Conservation (phyloP, 2,888 invertebrate species). For the Chalcis sispes region DNA sequence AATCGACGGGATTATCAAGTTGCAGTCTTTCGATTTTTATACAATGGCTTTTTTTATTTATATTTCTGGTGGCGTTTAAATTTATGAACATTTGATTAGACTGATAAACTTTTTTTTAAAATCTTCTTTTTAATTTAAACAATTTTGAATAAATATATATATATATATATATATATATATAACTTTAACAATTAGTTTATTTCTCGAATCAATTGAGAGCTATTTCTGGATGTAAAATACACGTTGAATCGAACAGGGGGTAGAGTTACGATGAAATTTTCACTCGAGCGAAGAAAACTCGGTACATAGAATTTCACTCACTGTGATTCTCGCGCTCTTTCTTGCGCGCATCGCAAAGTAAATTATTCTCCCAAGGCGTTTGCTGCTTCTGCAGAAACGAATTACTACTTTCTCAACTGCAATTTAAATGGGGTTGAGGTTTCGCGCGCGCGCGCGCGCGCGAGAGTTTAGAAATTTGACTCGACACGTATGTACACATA, state of each 20-base stretch:
- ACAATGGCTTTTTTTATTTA: neutral
- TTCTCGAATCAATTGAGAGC: too few relatives aligned
- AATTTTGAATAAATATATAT: too few relatives aligned
- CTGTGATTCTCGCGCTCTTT: neutral
- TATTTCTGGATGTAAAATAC: too few relatives aligned
- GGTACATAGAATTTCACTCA: slow-evolving; percentile 24
- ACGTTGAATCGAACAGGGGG: too few relatives aligned
- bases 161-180: too few relatives aligned
- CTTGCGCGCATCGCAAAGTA: slow-evolving; percentile 11
- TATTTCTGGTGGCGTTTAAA: neutral
- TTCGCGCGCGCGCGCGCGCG: neutral
- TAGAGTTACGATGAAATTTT: neutral
- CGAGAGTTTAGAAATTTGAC: slow-evolving; percentile 17
- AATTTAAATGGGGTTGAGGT: slow-evolving; percentile 46
- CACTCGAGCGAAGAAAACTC: slow-evolving; percentile 5
- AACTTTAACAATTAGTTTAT: too few relatives aligned
- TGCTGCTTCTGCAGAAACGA: slow-evolving; percentile 21
- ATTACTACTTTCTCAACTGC: slow-evolving; percentile 41
- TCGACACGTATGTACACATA: neutral
- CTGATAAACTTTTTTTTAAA: neutral
- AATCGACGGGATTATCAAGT: neutral
- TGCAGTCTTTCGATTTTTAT: too few relatives aligned
- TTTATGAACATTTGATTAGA: too few relatives aligned
- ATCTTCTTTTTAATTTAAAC: neutral
- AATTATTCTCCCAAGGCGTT: slow-evolving; percentile 37